These are phyloP conservation scores for Meda fulgida DNA, from an alignment of 2,797 vertebrate genomes.

Conservation along the genomic window DNA sequence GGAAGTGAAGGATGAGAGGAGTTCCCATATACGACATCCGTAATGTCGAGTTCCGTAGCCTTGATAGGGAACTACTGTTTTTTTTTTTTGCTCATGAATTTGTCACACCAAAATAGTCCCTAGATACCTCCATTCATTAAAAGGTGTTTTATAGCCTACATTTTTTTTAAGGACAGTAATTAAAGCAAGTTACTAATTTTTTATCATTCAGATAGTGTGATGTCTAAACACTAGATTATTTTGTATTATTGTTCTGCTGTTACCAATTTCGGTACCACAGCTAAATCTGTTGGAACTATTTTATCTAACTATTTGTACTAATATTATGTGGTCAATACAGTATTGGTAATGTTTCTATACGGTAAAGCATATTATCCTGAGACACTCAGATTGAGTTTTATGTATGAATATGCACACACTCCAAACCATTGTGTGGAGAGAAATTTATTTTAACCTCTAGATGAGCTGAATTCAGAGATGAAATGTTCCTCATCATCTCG, in stretches of 20 bases:
- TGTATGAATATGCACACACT: not conserved
- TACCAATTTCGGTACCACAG: too few relatives aligned
- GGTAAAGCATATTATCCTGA: not conserved
- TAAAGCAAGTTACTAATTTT: not conserved
- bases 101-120: not conserved
- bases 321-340: not conserved
- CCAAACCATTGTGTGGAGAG: not conserved
- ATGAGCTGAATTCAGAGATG: not conserved
- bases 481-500: not conserved
- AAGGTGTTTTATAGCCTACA: not conserved
- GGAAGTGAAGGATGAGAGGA: too few relatives aligned
- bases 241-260: not conserved
- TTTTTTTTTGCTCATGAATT: not conserved
- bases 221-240: not conserved
- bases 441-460: not conserved
- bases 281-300: too few relatives aligned
- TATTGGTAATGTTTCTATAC: not conserved
- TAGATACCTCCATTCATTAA: not conserved
- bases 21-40: too few relatives aligned
- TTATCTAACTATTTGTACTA: too few relatives aligned
- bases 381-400: not conserved
- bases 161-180: slow-evolving; percentile 15
- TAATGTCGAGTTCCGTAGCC: too few relatives aligned
- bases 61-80: too few relatives aligned
- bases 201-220: not conserved